Conservation (phyloP, 2,113 vertebrate genomes). For the Myrmecobius fasciatus region DNA sequence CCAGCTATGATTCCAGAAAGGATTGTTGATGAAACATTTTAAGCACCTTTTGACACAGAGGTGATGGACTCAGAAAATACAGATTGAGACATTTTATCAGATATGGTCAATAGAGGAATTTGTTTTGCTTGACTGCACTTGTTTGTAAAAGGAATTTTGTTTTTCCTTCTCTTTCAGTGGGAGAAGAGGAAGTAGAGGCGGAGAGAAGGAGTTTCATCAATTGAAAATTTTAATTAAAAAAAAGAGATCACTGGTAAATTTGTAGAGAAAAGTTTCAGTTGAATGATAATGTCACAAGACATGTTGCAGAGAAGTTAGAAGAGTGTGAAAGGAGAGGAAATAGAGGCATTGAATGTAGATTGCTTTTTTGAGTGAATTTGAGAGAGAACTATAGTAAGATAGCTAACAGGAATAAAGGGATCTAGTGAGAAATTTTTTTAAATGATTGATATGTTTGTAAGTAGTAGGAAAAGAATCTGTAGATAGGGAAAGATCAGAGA, state of each 20-base stretch:
- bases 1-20: background rate
- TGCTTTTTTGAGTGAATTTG: background rate
- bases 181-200: background rate
- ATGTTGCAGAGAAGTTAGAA: background rate
- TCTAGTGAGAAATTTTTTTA: background rate
- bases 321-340: background rate
- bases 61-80: background rate
- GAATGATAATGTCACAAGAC: background rate
- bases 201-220: background rate
- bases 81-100: background rate
- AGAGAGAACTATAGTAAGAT: background rate
- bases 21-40: background rate
- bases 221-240: background rate
- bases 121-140: background rate
- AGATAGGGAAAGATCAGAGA: background rate
- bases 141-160: background rate
- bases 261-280: background rate
- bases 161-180: background rate
- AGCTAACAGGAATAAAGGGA: background rate
- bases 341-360: background rate
- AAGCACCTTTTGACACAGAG: background rate
- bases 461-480: background rate
- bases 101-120: background rate
- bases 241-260: background rate
- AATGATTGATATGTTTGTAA: background rate